Evolutionary conservation across 2,888 invertebrate genomes (phyloP).

Genomic region (Drosophila histrio): DNA sequence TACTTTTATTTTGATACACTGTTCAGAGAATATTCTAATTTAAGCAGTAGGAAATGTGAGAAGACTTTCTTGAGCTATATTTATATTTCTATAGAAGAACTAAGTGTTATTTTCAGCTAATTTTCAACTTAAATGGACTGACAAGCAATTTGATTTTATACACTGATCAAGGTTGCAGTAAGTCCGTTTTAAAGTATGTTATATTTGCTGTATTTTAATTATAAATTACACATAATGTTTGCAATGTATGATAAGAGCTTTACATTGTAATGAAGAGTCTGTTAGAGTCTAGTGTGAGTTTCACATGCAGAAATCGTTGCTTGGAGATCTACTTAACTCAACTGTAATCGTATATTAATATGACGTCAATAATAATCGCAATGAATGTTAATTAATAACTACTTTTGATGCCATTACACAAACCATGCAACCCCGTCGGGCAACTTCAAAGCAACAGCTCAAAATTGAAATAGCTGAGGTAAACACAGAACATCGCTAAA

Average conservation of each 20-base stretch:
- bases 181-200: too few species aligned
- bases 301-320: not conserved
- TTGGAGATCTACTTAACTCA: not conserved
- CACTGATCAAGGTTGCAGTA: too few species aligned
- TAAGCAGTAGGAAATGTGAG: not conserved
- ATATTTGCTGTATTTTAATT: too few species aligned
- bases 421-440: not conserved
- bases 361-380: conserved; percentile 24
- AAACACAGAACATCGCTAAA: conserved; percentile 33
- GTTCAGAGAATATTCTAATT: not conserved
- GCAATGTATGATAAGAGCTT: too few species aligned
- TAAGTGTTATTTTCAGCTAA: too few species aligned
- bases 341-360: not conserved
- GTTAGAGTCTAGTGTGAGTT: too few species aligned
- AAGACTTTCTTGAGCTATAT: not conserved
- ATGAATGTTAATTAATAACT: conserved; percentile 45
- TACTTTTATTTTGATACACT: not conserved
- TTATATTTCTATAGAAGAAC: not conserved
- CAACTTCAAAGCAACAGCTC: conserved; percentile 42
- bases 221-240: too few species aligned
- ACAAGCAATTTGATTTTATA: too few species aligned
- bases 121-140: too few species aligned
- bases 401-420: not conserved
- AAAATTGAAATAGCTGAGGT: conserved; percentile 33
- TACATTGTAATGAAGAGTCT: too few species aligned